Conservation (phyloP, 2,888 invertebrate species). For the Laothoe populi region DNA sequence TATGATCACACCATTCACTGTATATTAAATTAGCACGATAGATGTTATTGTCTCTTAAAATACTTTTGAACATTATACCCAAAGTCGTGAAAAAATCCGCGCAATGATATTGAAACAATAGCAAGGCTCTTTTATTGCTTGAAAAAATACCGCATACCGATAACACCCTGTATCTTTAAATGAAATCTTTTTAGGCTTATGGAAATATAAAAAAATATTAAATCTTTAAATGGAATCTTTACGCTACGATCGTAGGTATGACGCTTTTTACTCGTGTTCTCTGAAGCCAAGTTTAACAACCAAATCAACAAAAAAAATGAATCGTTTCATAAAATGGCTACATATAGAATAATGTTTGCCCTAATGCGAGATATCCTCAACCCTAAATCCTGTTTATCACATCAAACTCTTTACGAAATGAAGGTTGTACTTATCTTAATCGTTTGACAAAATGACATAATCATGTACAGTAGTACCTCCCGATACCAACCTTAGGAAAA, state of each 20-base stretch:
- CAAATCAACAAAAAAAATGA: neutral
- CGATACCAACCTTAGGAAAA: no score
- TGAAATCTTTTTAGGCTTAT: neutral
- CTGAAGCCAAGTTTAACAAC: neutral
- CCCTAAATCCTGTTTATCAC: neutral
- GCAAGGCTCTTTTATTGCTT: neutral
- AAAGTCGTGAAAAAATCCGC: no score
- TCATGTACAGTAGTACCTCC: no score
- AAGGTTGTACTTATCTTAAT: neutral
- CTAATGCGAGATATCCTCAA: neutral
- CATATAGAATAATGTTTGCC: neutral
- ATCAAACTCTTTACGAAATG: constrained; percentile 4
- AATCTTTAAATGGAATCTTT: no score
- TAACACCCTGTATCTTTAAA: neutral
- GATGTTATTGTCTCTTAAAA: no score
- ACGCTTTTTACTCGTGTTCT: no score
- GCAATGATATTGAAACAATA: no score
- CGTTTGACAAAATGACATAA: neutral
- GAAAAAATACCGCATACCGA: neutral
- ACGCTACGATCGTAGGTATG: no score
- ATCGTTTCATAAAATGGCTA: neutral
- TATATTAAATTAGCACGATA: no score
- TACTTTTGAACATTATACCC: no score
- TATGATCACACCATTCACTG: no score
- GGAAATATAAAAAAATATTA: neutral